Base-by-base conservation (phyloP, 2,113 vertebrate species). In the Oxygymnocypris stewartii region DNA sequence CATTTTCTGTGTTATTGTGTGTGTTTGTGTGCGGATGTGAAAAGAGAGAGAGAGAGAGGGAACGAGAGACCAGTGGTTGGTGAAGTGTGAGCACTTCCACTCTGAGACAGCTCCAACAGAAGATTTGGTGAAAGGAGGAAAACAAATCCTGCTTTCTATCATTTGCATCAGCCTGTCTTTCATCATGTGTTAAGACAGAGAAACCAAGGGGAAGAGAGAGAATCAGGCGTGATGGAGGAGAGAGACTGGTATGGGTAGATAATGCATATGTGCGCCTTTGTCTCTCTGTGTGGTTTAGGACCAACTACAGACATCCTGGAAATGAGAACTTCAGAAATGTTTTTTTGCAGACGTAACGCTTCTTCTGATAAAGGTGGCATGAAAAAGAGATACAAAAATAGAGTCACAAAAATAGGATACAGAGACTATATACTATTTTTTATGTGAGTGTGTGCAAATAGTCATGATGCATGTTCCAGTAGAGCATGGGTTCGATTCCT, bases 111-210 rank as follows among this genome's bases (percentile, higher is more conserved):
- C 42, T 54, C 61, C 18, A 40, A 79, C 75, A 69, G 28, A 54
- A 54, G 75, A 85, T 78, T 85, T 85, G 84, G 67, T 85, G 84
- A 85, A 85, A 85, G 84, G 59, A 69, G 84, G 61, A 57, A 79
- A 85, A 40, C 3, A 4, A 51, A 51, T 84, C 44, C 67, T 84
- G 44, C 69, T 84, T 54, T 84, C 67, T 73, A 74, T 84, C 67
- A 84, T 54, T 69, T 74, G 42, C 25, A 23, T 57, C 81, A 31
- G 81, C 6, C 84, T 40, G 84, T 85, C 75, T 85, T 40, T 98
- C 97, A 97, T 95, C 94, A 94, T 97, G 96, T 96, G 97, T 97
- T 97, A 95, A 95, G 42, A 78, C 35, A 97, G 96, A 95, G 91
- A 93, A 31, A 47, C 18, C 42, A 11, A 82, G 42, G 51, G 81